Evolutionary conservation across 2,797 vertebrate species (phyloP).

Genomic region (Macrochelys suwanniensis): DNA sequence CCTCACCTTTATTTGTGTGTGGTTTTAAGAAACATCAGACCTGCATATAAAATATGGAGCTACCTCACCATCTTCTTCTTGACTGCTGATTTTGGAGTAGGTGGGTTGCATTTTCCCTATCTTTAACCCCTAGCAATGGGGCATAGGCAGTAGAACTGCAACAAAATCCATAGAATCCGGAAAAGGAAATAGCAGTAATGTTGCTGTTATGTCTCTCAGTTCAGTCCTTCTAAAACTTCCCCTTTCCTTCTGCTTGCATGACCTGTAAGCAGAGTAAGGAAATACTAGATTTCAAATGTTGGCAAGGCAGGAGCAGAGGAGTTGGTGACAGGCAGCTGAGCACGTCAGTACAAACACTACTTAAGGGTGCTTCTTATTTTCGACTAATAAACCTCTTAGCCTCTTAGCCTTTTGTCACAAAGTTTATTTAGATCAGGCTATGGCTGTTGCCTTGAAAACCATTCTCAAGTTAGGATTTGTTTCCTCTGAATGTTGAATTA

Average conservation of each 20-base stretch:
- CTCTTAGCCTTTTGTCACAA: neutral
- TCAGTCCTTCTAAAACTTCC: neutral
- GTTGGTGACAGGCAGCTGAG: neutral
- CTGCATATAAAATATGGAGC: neutral
- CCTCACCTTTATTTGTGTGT: slow-evolving; percentile 10
- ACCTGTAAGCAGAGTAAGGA: neutral
- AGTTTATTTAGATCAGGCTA: neutral
- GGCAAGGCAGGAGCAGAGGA: neutral
- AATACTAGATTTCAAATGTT: neutral
- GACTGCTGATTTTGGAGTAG: neutral
- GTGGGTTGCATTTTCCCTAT: slow-evolving; percentile 14
- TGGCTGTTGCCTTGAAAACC: neutral
- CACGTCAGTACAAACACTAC: neutral
- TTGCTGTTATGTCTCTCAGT: neutral
- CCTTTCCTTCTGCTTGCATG: neutral
- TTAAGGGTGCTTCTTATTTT: neutral
- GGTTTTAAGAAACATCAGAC: slow-evolving; percentile 20
- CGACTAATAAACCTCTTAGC: neutral
- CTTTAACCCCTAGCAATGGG: slow-evolving; percentile 23
- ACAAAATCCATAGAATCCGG: neutral
- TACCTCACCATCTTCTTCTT: neutral
- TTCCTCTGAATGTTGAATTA: neutral
- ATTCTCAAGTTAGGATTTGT: neutral
- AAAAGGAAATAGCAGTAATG: neutral
- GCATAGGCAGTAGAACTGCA: neutral